Percentiles rank a stretch among this genome's conserved stretches.
Conservation (phyloP, 2,888 invertebrate genomes). For the Epirrhoe alternata region DNA sequence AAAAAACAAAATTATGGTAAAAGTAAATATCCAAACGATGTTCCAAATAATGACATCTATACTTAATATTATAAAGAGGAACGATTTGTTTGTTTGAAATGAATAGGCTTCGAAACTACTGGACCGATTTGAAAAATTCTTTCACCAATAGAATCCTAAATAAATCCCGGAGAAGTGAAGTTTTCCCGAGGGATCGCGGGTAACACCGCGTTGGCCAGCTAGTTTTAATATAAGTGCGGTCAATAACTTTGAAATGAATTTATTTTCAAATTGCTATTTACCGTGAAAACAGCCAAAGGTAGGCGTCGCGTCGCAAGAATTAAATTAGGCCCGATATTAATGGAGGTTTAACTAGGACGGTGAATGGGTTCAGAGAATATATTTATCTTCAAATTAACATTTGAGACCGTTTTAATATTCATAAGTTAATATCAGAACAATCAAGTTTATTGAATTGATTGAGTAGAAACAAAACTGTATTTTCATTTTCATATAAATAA, state of each 20-base stretch:
- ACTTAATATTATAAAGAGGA: too few species aligned
- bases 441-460: conserved; percentile 1
- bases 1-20: too few species aligned
- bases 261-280: not conserved
- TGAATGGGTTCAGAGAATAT: conserved; percentile 11
- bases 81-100: too few species aligned
- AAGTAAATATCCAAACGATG: too few species aligned
- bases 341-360: conserved; percentile 3
- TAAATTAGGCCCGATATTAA: conserved; percentile 2
- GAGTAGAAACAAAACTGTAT: not conserved
- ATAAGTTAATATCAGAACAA: conserved; percentile 5
- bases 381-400: conserved; percentile 18
- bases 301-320: not conserved
- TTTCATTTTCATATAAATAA: not conserved
- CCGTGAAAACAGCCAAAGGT: not conserved
- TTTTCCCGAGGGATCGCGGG: too few species aligned
- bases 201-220: too few species aligned
- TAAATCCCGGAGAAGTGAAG: too few species aligned
- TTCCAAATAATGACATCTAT: too few species aligned
- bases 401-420: conserved; percentile 14
- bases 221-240: too few species aligned
- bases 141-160: too few species aligned
- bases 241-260: not conserved
- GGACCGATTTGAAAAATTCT: too few species aligned
- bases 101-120: too few species aligned